phyloP scores from a whole-genome alignment of 2,113 vertebrate genomes.

The Indri indri region DNA sequence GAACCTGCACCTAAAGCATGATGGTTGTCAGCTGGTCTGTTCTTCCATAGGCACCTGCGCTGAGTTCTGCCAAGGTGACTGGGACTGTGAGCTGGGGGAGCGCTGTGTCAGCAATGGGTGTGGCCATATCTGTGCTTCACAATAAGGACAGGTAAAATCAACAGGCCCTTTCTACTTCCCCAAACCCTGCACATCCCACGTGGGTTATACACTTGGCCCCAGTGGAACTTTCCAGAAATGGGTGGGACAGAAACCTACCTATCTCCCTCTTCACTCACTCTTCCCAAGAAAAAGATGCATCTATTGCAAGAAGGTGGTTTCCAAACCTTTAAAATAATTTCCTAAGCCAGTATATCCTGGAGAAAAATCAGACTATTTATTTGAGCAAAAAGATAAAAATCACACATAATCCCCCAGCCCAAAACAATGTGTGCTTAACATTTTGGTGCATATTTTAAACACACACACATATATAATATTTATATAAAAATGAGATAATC shows the following conservation, averaged over 20 bases:
- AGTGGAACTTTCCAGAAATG: not conserved
- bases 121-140: not conserved
- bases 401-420: not conserved
- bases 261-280: not conserved
- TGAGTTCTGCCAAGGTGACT: not conserved
- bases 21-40: not conserved
- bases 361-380: not conserved
- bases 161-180: not conserved
- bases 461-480: not conserved
- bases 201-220: not conserved
- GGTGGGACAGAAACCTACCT: not conserved
- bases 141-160: constrained; percentile 44
- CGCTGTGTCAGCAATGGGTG: constrained; percentile 49
- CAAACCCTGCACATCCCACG: not conserved
- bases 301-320: not conserved
- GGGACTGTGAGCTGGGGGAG: not conserved
- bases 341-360: not conserved
- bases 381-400: constrained; percentile 4
- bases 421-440: not conserved
- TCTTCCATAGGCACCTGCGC: not conserved
- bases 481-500: not conserved
- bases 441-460: not conserved
- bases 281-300: not conserved
- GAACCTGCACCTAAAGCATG: not conserved
- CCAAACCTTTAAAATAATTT: constrained; percentile 53